Conservation (phyloP, 2,888 invertebrate genomes). For the Diarsia rubi region DNA sequence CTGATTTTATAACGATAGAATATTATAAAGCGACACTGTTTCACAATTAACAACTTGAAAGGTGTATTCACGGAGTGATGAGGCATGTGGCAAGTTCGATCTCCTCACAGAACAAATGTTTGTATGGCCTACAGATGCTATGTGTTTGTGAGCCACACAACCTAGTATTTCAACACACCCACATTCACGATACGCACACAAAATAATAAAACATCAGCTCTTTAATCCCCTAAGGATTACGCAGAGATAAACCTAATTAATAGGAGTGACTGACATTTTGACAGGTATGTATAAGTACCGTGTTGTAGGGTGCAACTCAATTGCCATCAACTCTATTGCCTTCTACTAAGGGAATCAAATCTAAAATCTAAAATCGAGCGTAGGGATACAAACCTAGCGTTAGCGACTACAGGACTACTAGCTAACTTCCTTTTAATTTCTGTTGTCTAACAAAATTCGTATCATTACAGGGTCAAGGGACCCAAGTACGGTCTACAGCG, state of each 20-base stretch:
- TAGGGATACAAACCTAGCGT: no score
- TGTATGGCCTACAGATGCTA: constrained; percentile 21
- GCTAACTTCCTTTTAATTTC: constrained; percentile 1
- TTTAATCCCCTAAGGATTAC: background rate
- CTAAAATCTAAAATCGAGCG: no score
- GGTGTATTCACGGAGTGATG: background rate
- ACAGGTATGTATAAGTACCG: background rate
- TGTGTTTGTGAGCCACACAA: constrained; percentile 17
- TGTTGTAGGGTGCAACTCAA: background rate
- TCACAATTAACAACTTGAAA: constrained; percentile 16
- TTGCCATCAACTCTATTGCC: no score
- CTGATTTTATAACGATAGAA: background rate
- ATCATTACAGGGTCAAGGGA: no score
- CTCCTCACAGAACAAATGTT: constrained; percentile 21
- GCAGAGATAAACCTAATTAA: no score
- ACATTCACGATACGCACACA: background rate
- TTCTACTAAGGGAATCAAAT: no score
- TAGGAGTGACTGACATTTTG: no score
- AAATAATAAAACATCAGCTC: background rate
- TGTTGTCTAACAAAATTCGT: background rate
- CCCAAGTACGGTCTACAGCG: no score
- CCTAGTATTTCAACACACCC: constrained; percentile 9
- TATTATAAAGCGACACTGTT: background rate
- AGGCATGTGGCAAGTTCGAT: constrained; percentile 2
- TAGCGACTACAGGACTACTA: no score